Conservation (phyloP, 37 sponge, comb jelly and placozoan genomes). For the Ephydatia muelleri region DNA sequence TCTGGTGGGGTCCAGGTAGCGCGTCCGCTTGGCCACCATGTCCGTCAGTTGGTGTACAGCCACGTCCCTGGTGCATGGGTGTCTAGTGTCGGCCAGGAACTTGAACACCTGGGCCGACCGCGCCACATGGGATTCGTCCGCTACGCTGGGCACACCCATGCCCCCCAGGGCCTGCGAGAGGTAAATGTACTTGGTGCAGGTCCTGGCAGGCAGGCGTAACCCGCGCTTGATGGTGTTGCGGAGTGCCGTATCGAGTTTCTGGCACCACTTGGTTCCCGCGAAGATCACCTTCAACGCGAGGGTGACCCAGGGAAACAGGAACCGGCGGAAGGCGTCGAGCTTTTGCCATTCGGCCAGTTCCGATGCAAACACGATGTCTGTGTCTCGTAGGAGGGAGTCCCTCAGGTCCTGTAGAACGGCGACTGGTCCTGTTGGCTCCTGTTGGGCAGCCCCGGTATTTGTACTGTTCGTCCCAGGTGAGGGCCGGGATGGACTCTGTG, state of each 20-base stretch:
- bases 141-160: slow-evolving; percentile 25
- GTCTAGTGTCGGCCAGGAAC: too few relatives aligned
- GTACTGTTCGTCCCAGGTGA: too few relatives aligned
- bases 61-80: too few relatives aligned
- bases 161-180: slow-evolving; percentile 4
- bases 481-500: background rate
- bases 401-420: background rate
- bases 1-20: too few relatives aligned
- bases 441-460: slow-evolving; percentile 7
- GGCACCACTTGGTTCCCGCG: slow-evolving; percentile 1
- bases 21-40: too few relatives aligned
- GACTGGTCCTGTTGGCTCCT: background rate
- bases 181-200: slow-evolving; percentile 16
- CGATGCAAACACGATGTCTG: background rate
- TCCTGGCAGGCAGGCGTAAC: slow-evolving; percentile 1
- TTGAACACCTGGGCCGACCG: too few relatives aligned
- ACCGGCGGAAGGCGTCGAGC: slow-evolving; percentile 43
- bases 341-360: slow-evolving; percentile 52
- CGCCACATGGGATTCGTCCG: too few relatives aligned
- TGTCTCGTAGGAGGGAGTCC: background rate
- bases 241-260: background rate
- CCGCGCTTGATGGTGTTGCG: background rate
- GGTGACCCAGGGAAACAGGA: slow-evolving; percentile 14
- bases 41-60: too few relatives aligned
- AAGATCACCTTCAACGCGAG: slow-evolving; percentile 2